A percentile compares a stretch with the other conserved stretches of the same genome.
Conservation (phyloP, 1,140 invertebrate genomes). For the Pseudobourletiella spinata region DNA sequence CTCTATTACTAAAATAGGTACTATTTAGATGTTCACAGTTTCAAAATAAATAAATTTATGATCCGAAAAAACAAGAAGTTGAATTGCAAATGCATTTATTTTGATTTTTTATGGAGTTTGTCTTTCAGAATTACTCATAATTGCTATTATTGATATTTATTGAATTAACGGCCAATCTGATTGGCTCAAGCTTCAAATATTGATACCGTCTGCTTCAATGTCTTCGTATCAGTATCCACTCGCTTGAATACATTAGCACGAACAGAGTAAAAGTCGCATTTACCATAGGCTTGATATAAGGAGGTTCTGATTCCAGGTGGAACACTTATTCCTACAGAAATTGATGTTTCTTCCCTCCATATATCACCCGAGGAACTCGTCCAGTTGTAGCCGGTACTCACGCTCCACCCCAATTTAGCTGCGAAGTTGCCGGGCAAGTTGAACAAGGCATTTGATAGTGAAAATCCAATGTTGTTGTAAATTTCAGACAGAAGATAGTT, state of each 20-base stretch:
- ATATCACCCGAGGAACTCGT: neutral
- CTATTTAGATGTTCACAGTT: too few species aligned
- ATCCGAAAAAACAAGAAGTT: too few species aligned
- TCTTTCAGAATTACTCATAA: too few species aligned
- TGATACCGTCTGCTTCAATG: neutral
- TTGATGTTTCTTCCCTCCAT: slow-evolving; percentile 5
- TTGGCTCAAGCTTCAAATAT: too few species aligned
- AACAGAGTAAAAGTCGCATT: slow-evolving; percentile 15
- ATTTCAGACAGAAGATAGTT: neutral
- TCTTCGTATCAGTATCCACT: slow-evolving; percentile 4
- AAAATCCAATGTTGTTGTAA: neutral
- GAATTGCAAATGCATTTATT: too few species aligned
- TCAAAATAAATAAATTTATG: too few species aligned
- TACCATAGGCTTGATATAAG: slow-evolving; percentile 13
- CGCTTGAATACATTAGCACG: slow-evolving; percentile 8
- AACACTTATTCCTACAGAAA: slow-evolving; percentile 4
- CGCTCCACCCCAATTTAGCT: neutral
- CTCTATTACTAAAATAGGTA: too few species aligned
- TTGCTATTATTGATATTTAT: too few species aligned
- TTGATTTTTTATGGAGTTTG: too few species aligned
- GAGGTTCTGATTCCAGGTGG: slow-evolving; percentile 14
- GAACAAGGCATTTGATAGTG: neutral
- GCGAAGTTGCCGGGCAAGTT: neutral
- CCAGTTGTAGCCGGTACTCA: slow-evolving; percentile 5
- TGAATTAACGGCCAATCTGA: too few species aligned